Evolutionary conservation across 2,113 vertebrate genomes (phyloP), one percentile per base, ranked within the genome.

Genomic region (Falco punctatus): DNA sequence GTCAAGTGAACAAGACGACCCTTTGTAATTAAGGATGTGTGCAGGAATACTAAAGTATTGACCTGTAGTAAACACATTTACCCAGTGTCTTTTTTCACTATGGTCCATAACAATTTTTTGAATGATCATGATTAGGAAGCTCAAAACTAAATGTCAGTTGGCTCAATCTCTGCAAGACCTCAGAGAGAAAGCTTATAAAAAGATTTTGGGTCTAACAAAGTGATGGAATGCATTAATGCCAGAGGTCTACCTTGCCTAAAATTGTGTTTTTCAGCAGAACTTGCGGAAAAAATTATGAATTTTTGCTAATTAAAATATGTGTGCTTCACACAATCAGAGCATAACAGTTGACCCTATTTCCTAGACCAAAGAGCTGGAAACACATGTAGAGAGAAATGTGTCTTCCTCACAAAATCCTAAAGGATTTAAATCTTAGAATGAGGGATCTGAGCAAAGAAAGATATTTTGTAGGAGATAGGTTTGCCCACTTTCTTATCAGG

Each of bases 311-410:
- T 22, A 6, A 84, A 80, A 71, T 30, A 85, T 26, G 17, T n/a
- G 28, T 32, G 46, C 24, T 74, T 87, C 33, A 40, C 28, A 64
- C 67, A 82, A 81, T 84, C 65, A 51, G 13, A 80, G 49, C 21
- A 73, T 61, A 74, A 88, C 27, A 62, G 26, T 11, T 91, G 78
- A 85, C 58, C 49, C 32, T 42, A 14, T 95, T 95, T 95, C 62
- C 13, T 35, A 88, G 81, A 82, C 92, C 84, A 97, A 97, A 97
- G 70, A 82, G 11, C 42, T 88, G 35, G 58, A 92, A 94, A 85
- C n/a, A 79, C 2, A 35, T 18, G 28, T 52, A 51, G 89, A 72
- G 58, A 77, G 10, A 84, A 87, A 85, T 46, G 24, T 38, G 13
- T 38, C 62, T 91, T 87, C 40, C 28, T 80, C 22, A 79, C 24